Evolutionary conservation across 92 coral and sea anemone genomes (phyloP).

Genomic region (Porites rus): DNA sequence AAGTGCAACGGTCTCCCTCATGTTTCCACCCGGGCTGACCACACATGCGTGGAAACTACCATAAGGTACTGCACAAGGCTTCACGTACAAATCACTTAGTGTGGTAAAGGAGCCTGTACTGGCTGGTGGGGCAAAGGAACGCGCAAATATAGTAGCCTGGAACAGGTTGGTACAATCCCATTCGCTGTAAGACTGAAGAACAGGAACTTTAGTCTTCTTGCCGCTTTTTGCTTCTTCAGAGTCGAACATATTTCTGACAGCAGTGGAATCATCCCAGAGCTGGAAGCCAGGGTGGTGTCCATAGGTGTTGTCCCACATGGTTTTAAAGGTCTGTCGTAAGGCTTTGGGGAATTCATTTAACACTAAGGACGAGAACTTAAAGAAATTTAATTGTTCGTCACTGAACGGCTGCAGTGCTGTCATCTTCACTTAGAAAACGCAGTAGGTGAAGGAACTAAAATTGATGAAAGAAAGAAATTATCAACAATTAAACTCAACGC

Average conservation of each 20-base stretch:
- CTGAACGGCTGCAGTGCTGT: background rate
- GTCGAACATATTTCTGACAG: constrained; percentile 48
- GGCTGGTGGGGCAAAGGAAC: background rate
- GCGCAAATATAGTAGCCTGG: constrained; percentile 35
- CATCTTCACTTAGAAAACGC: background rate
- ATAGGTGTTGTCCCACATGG: constrained; percentile 65
- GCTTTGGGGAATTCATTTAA: constrained; percentile 59
- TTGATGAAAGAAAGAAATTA: no score
- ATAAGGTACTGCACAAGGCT: constrained; percentile 1
- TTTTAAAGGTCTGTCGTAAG: constrained; percentile 42
- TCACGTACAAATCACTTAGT: constrained; percentile 28
- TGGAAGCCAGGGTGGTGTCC: constrained; percentile 49
- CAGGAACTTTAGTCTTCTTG: background rate
- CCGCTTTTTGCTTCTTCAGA: constrained; percentile 5
- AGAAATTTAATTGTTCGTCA: constrained; percentile 51
- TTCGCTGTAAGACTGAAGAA: constrained; percentile 22
- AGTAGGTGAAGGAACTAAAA: background rate
- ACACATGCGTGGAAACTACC: constrained; percentile 39
- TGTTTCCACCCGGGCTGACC: constrained; percentile 30
- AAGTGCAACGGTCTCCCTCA: constrained; percentile 39
- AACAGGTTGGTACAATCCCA: constrained; percentile 50
- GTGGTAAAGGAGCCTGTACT: constrained; percentile 7
- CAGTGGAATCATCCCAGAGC: constrained; percentile 70
- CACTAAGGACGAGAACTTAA: constrained; percentile 64
- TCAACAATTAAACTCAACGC: no score